Evolutionary conservation across 2,888 invertebrate genomes (phyloP).

Genomic region (Teinopalpus imperialis): DNA sequence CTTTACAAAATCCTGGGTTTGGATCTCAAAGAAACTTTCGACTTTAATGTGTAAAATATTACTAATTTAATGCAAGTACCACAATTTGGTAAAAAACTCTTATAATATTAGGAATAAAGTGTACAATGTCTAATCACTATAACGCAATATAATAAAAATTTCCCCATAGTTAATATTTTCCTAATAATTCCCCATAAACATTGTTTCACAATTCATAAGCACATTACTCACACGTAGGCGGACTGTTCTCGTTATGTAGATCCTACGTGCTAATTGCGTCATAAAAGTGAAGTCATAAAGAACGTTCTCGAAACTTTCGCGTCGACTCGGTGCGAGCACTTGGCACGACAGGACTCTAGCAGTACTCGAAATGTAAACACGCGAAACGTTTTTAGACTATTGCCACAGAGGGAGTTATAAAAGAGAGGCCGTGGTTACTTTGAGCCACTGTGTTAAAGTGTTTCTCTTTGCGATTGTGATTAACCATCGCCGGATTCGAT

Average conservation of each 20-base stretch:
- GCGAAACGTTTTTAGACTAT: constrained; percentile 25
- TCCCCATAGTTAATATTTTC: no score
- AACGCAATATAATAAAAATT: no score
- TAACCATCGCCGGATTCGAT: neutral
- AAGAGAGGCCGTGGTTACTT: constrained; percentile 14
- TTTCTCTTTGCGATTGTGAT: neutral
- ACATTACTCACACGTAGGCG: constrained; percentile 6
- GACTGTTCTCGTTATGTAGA: constrained; percentile 10
- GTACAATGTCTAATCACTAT: no score
- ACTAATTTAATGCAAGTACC: no score
- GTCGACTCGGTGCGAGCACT: constrained; percentile 15
- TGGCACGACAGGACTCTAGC: constrained; percentile 12
- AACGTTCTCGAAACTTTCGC: constrained; percentile 23
- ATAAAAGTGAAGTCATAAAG: constrained; percentile 25
- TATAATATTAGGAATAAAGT: no score
- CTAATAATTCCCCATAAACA: no score
- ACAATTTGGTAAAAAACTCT: no score
- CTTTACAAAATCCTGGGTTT: no score
- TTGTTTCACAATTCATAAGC: no score
- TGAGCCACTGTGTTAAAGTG: neutral
- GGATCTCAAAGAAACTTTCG: no score
- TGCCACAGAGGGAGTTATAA: constrained; percentile 19
- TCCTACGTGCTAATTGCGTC: constrained; percentile 23
- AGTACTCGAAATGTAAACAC: constrained; percentile 22
- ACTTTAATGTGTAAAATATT: no score